Evolutionary conservation across 2,113 vertebrate genomes (phyloP).

Genomic region (Istiophorus platypterus): DNA sequence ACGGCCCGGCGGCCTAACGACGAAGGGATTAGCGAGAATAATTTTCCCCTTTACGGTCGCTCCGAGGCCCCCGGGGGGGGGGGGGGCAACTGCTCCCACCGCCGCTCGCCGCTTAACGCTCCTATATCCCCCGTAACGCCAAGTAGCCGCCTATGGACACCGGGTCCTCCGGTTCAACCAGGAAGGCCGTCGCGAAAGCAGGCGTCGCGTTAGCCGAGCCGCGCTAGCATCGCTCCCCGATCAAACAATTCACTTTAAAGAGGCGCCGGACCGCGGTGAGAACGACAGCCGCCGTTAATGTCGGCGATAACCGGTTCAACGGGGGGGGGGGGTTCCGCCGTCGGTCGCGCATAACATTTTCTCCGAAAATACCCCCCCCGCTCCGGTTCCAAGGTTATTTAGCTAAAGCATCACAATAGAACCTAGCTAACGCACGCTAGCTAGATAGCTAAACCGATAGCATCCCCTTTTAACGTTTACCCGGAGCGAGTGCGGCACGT

Average conservation of each 20-base stretch:
- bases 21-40: conserved; percentile 12
- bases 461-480: conserved; percentile 60
- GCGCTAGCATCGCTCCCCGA: conserved; percentile 53
- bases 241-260: conserved; percentile 62
- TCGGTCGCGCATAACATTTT: too few species aligned
- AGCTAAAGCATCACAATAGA: conserved; percentile 79
- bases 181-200: conserved; percentile 67
- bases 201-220: conserved; percentile 54
- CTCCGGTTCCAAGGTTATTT: conserved; percentile 75
- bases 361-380: not conserved
- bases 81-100: conserved; percentile 6
- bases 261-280: conserved; percentile 22
- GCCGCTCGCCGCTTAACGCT: not conserved
- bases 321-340: too few species aligned
- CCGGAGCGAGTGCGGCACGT: conserved; percentile 18
- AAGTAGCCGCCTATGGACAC: conserved; percentile 35
- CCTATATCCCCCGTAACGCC: not conserved
- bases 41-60: conserved; percentile 11
- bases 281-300: not conserved
- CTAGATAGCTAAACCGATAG: conserved; percentile 67
- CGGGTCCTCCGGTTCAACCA: conserved; percentile 69
- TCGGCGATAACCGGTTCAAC: too few species aligned
- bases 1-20: conserved; percentile 33
- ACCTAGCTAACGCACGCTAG: conserved; percentile 62
- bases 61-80: too few species aligned